Base-by-base conservation (phyloP, 2,888 invertebrate species). In the Parnassius smintheus region DNA sequence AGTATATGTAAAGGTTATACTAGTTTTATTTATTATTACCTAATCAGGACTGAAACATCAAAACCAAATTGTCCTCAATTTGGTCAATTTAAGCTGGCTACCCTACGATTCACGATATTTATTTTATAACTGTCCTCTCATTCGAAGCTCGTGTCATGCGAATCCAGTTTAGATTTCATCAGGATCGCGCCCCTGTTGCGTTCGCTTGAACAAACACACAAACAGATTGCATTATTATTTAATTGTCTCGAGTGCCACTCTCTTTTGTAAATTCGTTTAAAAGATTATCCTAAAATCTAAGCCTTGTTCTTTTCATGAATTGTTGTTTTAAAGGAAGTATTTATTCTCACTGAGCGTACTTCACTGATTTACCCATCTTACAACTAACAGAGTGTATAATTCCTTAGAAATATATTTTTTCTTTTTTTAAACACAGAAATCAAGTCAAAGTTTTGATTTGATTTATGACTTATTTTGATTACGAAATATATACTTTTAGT, bases 101-200 rank as follows among this genome's bases (percentile, higher is more conserved):
- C 65, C 61, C 53, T 74, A 79, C 75, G 77, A 75, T 77, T 77
- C 71, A 70, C 71, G 72, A 76, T 90, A 86, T 91, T 91, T 90
- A 89, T 88, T 89, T 76, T 87, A 76, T 85, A 79, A 86, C 86
- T 85, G 83, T 86, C 86, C 84, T 88, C 86, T 81, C 81, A 75
- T 85, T 86, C 80, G 80, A 79, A 80, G 71, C 82, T 82, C 83
- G 83, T 88, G 88, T 87, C 86, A 85, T 83, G 82, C 76, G 75
- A 84, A 86, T 83, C 83, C 78, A 83, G 86, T 88, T 90, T 87
- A 83, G 85, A 88, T 90, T 86, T 85, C 82, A 89, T 86, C 87
- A 79, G 75, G 54, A 64, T 66, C 73, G 49, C 77, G 78, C 81
- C 79, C 79, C 71, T 72, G 72, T 75, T 67, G 67, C 71, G 67